phyloP scores from a whole-genome alignment of 2,797 vertebrate species.

The Peromyscus attwateri region DNA sequence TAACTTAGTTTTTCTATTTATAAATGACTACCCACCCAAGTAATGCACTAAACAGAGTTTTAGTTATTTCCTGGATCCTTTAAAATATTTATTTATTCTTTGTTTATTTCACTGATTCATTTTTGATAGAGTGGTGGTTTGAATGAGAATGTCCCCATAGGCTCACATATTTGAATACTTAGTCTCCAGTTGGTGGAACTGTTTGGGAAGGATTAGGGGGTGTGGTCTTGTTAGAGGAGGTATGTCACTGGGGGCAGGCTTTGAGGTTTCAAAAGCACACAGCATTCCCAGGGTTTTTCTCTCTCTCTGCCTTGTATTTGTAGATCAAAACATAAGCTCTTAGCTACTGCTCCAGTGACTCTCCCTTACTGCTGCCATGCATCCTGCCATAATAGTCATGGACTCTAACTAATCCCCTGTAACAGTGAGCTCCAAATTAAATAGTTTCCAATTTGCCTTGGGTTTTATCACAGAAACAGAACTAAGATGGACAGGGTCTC shows the following conservation, averaged over 20 bases:
- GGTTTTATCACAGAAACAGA: not conserved
- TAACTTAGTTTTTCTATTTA: constrained; percentile 40
- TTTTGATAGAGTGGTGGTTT: not conserved
- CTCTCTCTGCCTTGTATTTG: not conserved
- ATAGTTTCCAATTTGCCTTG: not conserved
- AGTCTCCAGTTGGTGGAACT: not conserved
- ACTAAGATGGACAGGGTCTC: not conserved
- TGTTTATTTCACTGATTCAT: not conserved
- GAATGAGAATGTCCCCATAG: not conserved
- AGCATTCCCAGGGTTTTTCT: not conserved
- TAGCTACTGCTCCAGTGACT: not conserved
- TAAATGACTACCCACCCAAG: not conserved
- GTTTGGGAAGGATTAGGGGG: not conserved
- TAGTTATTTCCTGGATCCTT: constrained; percentile 11
- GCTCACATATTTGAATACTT: not conserved
- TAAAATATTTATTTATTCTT: not conserved
- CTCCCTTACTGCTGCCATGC: not conserved
- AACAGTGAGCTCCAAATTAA: not conserved
- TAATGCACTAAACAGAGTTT: not conserved
- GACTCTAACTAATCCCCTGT: not conserved
- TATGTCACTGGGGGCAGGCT: not conserved
- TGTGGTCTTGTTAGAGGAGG: not conserved
- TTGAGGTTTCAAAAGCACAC: not conserved
- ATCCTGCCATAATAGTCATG: not conserved
- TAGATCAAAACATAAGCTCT: not conserved